Percentiles rank a stretch among this genome's conserved stretches.
phyloP scores from a whole-genome alignment of 2,888 invertebrate genomes.

The Patella pellucida region DNA sequence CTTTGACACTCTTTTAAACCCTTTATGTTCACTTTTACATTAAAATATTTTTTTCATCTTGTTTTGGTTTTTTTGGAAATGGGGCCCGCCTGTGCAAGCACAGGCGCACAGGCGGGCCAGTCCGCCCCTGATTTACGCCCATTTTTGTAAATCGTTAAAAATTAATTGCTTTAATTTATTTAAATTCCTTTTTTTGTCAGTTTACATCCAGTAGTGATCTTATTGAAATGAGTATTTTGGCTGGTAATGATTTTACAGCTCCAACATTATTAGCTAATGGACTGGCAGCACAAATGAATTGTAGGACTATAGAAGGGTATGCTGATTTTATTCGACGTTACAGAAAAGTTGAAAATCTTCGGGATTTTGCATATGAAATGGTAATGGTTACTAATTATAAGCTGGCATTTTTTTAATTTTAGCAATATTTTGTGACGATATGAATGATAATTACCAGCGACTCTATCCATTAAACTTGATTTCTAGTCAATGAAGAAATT shows the following conservation, averaged over 20 bases:
- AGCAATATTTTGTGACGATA: too few species aligned
- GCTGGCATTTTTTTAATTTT: too few species aligned
- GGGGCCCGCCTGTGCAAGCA: too few species aligned
- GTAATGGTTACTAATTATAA: conserved; percentile 41
- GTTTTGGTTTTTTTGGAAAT: too few species aligned
- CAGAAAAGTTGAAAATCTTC: conserved; percentile 54
- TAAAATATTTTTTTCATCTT: too few species aligned
- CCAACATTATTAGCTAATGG: conserved; percentile 43
- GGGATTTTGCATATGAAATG: conserved; percentile 48
- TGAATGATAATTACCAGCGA: too few species aligned
- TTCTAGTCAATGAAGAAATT: too few species aligned
- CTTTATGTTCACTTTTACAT: too few species aligned
- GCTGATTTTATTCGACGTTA: conserved; percentile 55
- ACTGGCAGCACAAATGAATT: conserved; percentile 21
- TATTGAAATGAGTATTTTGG: conserved; percentile 62
- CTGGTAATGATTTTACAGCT: conserved; percentile 65
- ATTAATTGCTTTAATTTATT: not conserved
- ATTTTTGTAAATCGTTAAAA: not conserved
- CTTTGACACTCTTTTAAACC: too few species aligned
- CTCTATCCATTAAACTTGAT: too few species aligned
- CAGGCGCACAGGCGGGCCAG: too few species aligned
- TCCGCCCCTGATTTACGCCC: too few species aligned
- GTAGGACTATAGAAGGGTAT: conserved; percentile 38
- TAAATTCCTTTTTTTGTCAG: conserved; percentile 35
- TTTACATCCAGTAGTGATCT: conserved; percentile 45